Evolutionary conservation across 2,113 vertebrate species (phyloP).

Genomic region (Nycticryphes semicollaris): DNA sequence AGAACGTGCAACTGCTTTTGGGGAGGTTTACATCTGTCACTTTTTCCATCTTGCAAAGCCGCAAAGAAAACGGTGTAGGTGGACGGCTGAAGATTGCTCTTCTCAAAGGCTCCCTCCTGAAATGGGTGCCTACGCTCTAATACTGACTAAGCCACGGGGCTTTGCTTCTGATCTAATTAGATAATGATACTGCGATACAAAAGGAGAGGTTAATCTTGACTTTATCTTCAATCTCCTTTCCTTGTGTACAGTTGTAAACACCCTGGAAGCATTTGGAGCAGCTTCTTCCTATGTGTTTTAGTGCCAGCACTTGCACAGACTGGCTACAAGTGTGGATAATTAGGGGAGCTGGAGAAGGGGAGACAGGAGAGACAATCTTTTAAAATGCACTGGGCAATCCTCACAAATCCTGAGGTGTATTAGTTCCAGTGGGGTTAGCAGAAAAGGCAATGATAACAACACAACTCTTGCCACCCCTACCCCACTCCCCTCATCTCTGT

Average conservation of each 20-base stretch:
- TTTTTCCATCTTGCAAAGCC: constrained; percentile 24
- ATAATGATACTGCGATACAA: constrained; percentile 57
- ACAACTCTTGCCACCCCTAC: background rate
- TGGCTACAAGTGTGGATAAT: accelerated
- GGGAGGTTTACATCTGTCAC: constrained; percentile 36
- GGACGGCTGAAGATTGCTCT: constrained; percentile 54
- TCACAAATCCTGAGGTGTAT: background rate
- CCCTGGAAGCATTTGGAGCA: background rate
- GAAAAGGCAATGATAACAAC: accelerated
- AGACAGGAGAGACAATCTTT: background rate
- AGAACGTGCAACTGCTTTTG: background rate
- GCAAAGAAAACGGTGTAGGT: constrained; percentile 49
- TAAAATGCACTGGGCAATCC: background rate
- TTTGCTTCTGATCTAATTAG: constrained; percentile 64
- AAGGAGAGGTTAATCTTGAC: constrained; percentile 61
- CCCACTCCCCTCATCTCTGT: background rate
- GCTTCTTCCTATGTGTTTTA: background rate
- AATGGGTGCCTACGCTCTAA: constrained; percentile 63
- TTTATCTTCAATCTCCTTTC: constrained; percentile 7
- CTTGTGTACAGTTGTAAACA: constrained; percentile 46
- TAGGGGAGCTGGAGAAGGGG: background rate
- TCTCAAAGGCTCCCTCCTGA: constrained; percentile 57
- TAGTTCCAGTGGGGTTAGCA: background rate
- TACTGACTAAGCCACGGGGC: constrained; percentile 60
- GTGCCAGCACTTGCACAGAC: background rate